A percentile compares a stretch with the other conserved stretches of the same genome.
phyloP scores from a whole-genome alignment of 2,113 vertebrate species.

The Acrocephalus arundinaceus region DNA sequence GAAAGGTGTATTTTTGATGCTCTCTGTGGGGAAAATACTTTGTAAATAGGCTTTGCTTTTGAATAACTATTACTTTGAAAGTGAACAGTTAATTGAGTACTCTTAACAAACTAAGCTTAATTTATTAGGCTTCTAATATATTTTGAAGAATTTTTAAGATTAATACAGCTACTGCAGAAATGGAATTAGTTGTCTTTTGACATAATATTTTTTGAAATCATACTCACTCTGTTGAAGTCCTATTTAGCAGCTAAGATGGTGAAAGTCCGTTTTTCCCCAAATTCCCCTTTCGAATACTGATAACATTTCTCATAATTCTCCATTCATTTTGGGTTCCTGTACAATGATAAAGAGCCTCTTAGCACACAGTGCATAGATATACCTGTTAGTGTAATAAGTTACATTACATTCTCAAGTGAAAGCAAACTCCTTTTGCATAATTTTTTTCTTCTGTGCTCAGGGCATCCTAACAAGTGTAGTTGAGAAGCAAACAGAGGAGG shows the following conservation, averaged over 20 bases:
- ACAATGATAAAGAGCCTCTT: background rate
- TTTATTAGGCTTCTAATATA: background rate
- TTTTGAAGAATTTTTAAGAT: background rate
- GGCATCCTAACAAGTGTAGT: too few relatives aligned
- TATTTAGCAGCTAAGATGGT: background rate
- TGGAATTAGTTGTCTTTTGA: background rate
- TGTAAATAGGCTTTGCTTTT: background rate
- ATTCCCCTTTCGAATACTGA: background rate
- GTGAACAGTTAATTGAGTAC: background rate
- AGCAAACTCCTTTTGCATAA: fast-evolving
- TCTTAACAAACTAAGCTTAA: background rate
- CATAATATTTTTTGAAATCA: background rate
- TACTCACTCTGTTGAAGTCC: background rate
- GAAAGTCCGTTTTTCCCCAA: background rate
- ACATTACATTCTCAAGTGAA: background rate
- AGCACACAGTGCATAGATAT: background rate
- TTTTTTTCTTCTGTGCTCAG: background rate
- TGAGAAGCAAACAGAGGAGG: background rate
- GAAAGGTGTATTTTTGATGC: background rate
- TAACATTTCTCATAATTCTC: background rate
- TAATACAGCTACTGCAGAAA: background rate
- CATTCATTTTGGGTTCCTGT: background rate
- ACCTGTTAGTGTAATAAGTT: background rate
- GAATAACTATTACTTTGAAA: background rate
- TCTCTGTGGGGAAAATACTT: background rate